A percentile compares a stretch with the other conserved stretches of the same genome.
Conservation (phyloP, 2,888 invertebrate genomes). For the Anorthoa munda region DNA sequence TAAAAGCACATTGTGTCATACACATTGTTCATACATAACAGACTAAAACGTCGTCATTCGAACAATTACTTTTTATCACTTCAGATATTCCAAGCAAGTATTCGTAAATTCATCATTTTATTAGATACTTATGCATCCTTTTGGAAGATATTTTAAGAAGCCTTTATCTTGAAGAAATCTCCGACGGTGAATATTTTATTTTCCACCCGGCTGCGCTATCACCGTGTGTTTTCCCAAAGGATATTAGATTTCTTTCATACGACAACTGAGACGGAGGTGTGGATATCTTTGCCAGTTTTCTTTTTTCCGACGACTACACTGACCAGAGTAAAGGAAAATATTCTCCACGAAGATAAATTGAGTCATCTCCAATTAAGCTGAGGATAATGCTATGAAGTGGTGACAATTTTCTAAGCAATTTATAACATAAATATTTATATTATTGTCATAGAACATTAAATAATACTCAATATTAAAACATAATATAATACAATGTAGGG, state of each 20-base stretch:
- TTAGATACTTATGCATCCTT: slow-evolving; percentile 38
- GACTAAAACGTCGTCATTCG: slow-evolving; percentile 13
- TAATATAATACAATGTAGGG: not conserved
- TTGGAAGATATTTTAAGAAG: slow-evolving; percentile 67
- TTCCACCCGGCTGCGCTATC: slow-evolving; percentile 77
- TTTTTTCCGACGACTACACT: slow-evolving; percentile 59
- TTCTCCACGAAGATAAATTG: slow-evolving; percentile 67
- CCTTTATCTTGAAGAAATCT: slow-evolving; percentile 73
- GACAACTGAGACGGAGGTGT: slow-evolving; percentile 68
- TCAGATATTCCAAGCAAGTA: slow-evolving; percentile 25
- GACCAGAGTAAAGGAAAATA: slow-evolving; percentile 59
- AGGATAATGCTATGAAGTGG: slow-evolving; percentile 64
- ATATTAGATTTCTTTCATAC: slow-evolving; percentile 81
- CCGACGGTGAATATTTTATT: slow-evolving; percentile 81
- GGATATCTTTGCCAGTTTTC: slow-evolving; percentile 74
- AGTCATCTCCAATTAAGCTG: slow-evolving; percentile 68
- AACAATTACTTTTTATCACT: slow-evolving; percentile 47
- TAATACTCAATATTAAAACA: not conserved
- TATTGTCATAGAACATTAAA: not conserved
- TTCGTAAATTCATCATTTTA: slow-evolving; percentile 47
- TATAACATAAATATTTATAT: slow-evolving; percentile 13
- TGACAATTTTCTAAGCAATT: slow-evolving; percentile 54
- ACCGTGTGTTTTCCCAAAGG: slow-evolving; percentile 79
- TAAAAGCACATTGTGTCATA: slow-evolving; percentile 25
- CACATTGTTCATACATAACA: slow-evolving; percentile 12